These are phyloP conservation scores for Thryonomys swinderianus DNA, from an alignment of 2,113 vertebrate genomes.

Conservation along the genomic window DNA sequence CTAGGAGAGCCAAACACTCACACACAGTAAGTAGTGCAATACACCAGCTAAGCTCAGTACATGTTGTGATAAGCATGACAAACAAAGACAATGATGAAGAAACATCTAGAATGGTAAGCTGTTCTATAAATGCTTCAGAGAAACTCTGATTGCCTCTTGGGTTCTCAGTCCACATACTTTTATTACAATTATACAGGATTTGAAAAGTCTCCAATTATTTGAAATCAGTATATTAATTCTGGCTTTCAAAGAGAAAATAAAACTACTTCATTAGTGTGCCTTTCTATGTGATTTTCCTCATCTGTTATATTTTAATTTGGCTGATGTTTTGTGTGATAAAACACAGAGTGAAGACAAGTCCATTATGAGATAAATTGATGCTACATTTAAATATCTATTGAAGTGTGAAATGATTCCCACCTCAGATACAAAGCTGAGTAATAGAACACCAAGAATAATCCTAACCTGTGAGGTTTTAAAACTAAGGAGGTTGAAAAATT, in stretches of 20 bases:
- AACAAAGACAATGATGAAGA: neutral
- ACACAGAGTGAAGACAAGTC: constrained; percentile 74
- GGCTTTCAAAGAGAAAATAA: constrained; percentile 57
- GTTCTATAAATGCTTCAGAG: neutral
- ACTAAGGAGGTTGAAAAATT: neutral
- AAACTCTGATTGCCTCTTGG: neutral
- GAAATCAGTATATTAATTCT: neutral
- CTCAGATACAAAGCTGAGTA: constrained; percentile 65
- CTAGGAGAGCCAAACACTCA: no score
- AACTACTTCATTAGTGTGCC: constrained; percentile 76
- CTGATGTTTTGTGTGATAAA: constrained; percentile 81
- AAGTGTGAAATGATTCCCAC: constrained; percentile 67
- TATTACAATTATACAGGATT: neutral
- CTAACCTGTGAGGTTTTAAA: neutral
- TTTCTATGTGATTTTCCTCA: constrained; percentile 81
- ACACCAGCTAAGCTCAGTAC: neutral
- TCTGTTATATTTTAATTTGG: constrained; percentile 83
- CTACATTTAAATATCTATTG: constrained; percentile 75
- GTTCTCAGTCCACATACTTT: neutral
- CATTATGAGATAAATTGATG: constrained; percentile 66
- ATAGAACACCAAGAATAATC: neutral
- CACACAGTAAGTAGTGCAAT: neutral
- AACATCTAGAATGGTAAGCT: neutral
- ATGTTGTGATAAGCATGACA: no score
- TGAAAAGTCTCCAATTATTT: neutral